These are phyloP conservation scores for Hypsibius dujardini DNA, from an alignment of 1,140 invertebrate genomes.

Conservation along the genomic window DNA sequence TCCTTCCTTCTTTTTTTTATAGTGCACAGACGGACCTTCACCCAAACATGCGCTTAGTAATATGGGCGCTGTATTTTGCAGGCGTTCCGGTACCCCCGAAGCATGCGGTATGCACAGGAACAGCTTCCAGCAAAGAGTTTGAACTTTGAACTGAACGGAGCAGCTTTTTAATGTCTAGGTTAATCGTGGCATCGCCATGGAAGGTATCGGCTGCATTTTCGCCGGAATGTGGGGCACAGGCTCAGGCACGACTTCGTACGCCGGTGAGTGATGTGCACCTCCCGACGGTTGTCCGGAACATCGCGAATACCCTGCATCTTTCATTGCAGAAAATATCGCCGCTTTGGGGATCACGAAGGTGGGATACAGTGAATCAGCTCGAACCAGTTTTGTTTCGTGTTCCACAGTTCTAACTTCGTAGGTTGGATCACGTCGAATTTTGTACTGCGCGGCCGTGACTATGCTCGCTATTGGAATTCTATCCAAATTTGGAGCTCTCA, in stretches of 20 bases:
- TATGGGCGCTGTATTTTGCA: no score
- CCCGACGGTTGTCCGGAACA: not conserved
- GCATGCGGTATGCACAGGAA: constrained; percentile 26
- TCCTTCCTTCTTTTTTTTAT: no score
- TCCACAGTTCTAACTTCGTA: constrained; percentile 27
- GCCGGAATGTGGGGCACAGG: constrained; percentile 61
- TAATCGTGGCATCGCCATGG: constrained; percentile 62
- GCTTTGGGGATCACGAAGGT: constrained; percentile 53
- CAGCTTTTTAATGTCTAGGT: not conserved
- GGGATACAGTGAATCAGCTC: constrained; percentile 17
- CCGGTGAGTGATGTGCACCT: constrained; percentile 25
- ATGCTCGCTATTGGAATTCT: constrained; percentile 57
- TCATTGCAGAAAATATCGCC: constrained; percentile 54
- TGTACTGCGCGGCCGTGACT: constrained; percentile 54
- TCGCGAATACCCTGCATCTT: not conserved
- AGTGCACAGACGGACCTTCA: no score
- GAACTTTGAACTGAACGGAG: no score
- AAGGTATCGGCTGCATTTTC: constrained; percentile 60
- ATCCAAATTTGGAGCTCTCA: constrained; percentile 51
- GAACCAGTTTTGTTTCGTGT: no score
- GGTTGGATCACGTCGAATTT: constrained; percentile 66
- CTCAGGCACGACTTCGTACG: constrained; percentile 70
- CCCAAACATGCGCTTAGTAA: no score
- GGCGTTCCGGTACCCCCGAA: no score
- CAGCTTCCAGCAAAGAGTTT: constrained; percentile 21